A percentile compares a stretch with the other conserved stretches of the same genome.
phyloP scores from a whole-genome alignment of 1,140 invertebrate genomes.

The Calosoma granatense region DNA sequence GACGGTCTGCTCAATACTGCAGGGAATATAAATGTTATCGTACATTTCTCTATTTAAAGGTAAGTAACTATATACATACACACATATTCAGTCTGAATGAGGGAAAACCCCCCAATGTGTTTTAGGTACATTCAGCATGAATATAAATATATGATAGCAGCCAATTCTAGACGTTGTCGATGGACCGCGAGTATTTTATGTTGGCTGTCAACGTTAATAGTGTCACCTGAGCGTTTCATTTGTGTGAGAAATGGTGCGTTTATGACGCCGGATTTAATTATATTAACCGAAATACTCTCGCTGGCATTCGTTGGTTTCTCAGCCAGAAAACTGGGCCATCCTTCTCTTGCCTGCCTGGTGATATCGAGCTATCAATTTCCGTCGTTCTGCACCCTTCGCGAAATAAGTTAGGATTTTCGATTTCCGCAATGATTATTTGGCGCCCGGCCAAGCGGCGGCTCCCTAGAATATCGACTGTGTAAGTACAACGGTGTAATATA shows the following conservation, averaged over 20 bases:
- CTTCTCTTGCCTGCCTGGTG: slow-evolving; percentile 8
- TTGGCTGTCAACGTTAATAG: background rate
- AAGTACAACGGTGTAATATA: slow-evolving; percentile 6
- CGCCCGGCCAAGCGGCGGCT: slow-evolving; percentile 16
- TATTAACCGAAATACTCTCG: background rate
- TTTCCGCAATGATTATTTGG: slow-evolving; percentile 29
- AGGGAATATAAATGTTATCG: too few relatives aligned
- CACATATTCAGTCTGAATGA: too few relatives aligned
- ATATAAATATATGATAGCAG: too few relatives aligned
- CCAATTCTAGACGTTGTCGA: too few relatives aligned
- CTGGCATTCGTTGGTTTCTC: background rate
- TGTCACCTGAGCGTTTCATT: background rate
- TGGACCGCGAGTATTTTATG: background rate
- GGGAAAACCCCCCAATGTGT: too few relatives aligned
- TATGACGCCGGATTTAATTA: slow-evolving; percentile 3
- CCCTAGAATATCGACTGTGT: slow-evolving; percentile 1
- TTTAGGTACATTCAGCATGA: too few relatives aligned
- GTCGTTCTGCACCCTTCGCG: slow-evolving; percentile 19
- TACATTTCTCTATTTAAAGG: too few relatives aligned
- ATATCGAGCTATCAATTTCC: slow-evolving; percentile 18
- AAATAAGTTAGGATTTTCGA: slow-evolving; percentile 29
- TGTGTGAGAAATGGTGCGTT: background rate
- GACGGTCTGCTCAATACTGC: too few relatives aligned
- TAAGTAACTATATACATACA: too few relatives aligned
- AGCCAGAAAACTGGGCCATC: slow-evolving; percentile 8